Evolutionary conservation across 2,888 invertebrate genomes (phyloP).

Genomic region (Campoplex nolae): DNA sequence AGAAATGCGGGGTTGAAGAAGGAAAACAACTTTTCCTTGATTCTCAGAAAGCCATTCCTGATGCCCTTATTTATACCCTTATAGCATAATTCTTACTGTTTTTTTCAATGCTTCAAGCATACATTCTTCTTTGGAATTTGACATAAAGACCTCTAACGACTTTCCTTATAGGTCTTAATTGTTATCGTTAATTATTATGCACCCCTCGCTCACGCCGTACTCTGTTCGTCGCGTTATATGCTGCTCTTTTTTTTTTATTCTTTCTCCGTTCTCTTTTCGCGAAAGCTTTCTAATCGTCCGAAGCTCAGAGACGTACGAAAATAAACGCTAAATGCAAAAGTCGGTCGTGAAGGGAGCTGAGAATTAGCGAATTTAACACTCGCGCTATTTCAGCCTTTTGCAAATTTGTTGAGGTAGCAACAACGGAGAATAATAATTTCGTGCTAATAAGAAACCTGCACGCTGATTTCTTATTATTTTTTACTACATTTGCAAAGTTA

Average conservation of each 20-base stretch:
- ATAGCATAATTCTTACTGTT: not conserved
- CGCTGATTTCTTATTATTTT: slow-evolving; percentile 6
- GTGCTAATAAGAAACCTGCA: slow-evolving; percentile 7
- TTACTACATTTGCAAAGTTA: not conserved
- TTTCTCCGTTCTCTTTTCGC: slow-evolving; percentile 27
- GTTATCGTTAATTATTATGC: slow-evolving; percentile 7
- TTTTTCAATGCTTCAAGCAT: slow-evolving; percentile 2
- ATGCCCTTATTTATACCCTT: slow-evolving; percentile 53
- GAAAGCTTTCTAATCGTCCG: slow-evolving; percentile 45
- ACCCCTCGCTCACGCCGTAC: not conserved
- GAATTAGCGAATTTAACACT: slow-evolving; percentile 15
- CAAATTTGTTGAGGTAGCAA: not conserved
- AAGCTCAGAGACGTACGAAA: slow-evolving; percentile 37
- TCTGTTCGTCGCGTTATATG: not conserved
- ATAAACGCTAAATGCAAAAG: slow-evolving; percentile 40
- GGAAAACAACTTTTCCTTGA: slow-evolving; percentile 10
- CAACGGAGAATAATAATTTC: not conserved
- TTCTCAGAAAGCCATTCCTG: slow-evolving; percentile 28
- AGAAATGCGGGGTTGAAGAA: slow-evolving; percentile 15
- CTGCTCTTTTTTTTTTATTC: not conserved
- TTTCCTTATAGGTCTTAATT: slow-evolving; percentile 52
- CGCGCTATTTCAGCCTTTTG: not conserved
- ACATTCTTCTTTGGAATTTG: not conserved
- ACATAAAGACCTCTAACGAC: slow-evolving; percentile 38
- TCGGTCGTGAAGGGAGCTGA: slow-evolving; percentile 17